A percentile compares a stretch with the other conserved stretches of the same genome.
Conservation (phyloP, 2,113 vertebrate species). For the Sphaerodactylus townsendi region DNA sequence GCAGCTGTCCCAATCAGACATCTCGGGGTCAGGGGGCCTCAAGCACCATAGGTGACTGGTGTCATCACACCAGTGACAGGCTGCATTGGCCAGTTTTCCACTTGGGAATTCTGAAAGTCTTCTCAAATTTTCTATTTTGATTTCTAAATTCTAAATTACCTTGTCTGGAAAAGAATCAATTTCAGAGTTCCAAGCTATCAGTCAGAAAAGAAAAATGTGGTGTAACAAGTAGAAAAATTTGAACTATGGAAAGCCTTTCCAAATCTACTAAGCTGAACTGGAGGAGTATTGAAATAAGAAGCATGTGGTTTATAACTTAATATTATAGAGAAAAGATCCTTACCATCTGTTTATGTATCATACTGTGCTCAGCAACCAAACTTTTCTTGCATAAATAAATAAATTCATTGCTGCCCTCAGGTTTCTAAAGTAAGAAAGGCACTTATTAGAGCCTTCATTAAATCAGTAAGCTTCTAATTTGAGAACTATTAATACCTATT, state of each 20-base stretch:
- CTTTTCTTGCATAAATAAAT: neutral
- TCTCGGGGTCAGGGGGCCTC: too few relatives aligned
- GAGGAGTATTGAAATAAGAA: conserved; percentile 51
- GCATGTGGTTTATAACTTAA: conserved; percentile 58
- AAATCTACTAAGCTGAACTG: conserved; percentile 14
- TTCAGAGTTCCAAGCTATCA: conserved; percentile 47
- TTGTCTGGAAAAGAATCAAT: neutral
- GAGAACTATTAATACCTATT: neutral
- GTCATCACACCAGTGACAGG: neutral
- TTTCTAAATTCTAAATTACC: too few relatives aligned
- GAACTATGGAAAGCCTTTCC: conserved; percentile 53
- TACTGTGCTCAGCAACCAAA: conserved; percentile 17
- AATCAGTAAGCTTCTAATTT: neutral
- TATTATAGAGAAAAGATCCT: conserved; percentile 38
- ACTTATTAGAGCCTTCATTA: neutral
- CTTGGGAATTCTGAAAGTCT: neutral
- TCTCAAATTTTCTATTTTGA: too few relatives aligned
- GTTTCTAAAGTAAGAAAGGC: neutral
- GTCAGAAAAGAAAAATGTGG: conserved; percentile 45
- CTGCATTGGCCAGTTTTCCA: neutral
- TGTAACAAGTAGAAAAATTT: conserved; percentile 58
- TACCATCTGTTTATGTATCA: neutral
- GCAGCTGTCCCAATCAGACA: too few relatives aligned
- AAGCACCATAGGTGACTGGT: too few relatives aligned
- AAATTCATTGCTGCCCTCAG: neutral